These are phyloP conservation scores for Brachyrhaphis roseni DNA, from an alignment of 2,797 vertebrate genomes.

Conservation along the genomic window DNA sequence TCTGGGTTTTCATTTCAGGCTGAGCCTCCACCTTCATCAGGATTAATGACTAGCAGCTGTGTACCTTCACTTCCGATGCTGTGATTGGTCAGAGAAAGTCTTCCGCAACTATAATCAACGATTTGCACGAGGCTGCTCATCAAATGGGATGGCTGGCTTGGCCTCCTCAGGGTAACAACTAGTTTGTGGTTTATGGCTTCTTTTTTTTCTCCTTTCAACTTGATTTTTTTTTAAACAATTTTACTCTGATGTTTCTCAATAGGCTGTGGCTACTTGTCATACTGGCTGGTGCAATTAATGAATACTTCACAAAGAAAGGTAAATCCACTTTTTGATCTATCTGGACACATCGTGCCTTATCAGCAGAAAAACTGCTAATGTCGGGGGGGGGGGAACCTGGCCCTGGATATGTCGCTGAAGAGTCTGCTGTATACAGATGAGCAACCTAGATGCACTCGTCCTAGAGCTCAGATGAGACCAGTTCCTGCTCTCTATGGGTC, in stretches of 20 bases:
- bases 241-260: neutral
- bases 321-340: neutral
- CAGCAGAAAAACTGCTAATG: neutral
- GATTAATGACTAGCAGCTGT: conserved; percentile 33
- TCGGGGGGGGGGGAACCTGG: neutral
- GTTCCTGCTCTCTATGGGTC: neutral
- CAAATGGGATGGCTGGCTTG: conserved; percentile 25
- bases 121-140: neutral
- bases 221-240: neutral
- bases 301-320: conserved; percentile 22
- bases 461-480: neutral
- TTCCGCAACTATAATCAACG: conserved; percentile 6
- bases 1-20: neutral
- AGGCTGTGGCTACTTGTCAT: conserved; percentile 38
- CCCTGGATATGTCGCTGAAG: neutral
- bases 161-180: conserved; percentile 15
- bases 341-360: neutral
- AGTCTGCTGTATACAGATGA: neutral
- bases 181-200: rapidly evolving
- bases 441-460: neutral
- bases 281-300: conserved; percentile 17
- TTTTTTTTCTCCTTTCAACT: too few relatives aligned
- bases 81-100: conserved; percentile 44
- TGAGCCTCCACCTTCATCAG: conserved; percentile 4
- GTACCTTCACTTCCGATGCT: neutral